These are phyloP conservation scores for Cladopsammia gracilis DNA, from an alignment of 64 coral and sea anemone species.

Conservation along the genomic window DNA sequence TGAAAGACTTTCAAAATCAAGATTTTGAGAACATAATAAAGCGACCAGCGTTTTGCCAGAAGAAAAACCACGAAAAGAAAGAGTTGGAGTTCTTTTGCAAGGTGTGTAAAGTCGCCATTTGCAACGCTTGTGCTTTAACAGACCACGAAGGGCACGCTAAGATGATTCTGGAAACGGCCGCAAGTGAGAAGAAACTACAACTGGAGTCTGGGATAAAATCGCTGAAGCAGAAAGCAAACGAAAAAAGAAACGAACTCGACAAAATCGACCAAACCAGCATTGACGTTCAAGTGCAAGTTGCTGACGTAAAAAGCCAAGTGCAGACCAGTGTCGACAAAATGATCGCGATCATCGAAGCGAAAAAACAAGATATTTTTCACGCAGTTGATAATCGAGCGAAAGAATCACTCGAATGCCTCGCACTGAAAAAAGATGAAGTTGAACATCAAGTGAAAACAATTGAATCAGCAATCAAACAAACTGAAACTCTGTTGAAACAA, in stretches of 20 bases:
- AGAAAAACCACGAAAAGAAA: not conserved
- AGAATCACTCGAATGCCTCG: not conserved
- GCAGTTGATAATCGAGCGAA: not conserved
- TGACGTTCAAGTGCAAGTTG: not conserved
- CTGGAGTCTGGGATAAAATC: not conserved
- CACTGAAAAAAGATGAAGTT: not conserved
- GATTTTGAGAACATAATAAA: constrained; percentile 16
- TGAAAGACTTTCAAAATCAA: constrained; percentile 19
- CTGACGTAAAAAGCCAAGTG: too few species aligned
- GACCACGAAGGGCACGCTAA: not conserved
- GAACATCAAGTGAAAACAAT: too few species aligned
- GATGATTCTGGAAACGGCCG: not conserved
- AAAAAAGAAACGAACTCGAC: not conserved
- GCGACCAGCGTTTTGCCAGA: not conserved
- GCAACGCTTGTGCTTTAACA: not conserved
- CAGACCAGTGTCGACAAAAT: too few species aligned
- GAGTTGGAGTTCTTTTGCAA: not conserved
- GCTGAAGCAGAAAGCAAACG: not conserved
- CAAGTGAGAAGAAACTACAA: not conserved
- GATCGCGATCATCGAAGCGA: too few species aligned
- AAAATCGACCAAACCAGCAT: not conserved
- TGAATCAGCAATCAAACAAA: too few species aligned
- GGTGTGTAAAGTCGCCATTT: not conserved
- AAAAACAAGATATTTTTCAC: not conserved
- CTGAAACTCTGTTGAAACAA: too few species aligned